phyloP scores from a whole-genome alignment of 1,140 invertebrate species.

The Daktulosphaira vitifoliae region DNA sequence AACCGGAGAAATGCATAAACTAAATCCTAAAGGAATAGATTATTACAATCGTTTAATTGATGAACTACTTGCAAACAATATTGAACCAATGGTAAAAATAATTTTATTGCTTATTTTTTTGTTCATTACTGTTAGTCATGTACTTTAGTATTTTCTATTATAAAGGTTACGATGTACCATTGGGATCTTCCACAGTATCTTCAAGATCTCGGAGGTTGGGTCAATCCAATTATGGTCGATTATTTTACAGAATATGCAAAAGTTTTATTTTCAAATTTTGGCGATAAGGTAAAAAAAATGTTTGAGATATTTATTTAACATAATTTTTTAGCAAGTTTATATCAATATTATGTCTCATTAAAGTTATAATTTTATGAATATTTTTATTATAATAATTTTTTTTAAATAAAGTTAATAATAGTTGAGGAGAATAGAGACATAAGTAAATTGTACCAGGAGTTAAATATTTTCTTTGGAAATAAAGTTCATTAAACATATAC shows the following conservation, averaged over 20 bases:
- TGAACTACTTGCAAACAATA: conserved; percentile 48
- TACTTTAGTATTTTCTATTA: neutral
- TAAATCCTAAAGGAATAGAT: conserved; percentile 54
- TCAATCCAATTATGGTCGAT: conserved; percentile 50
- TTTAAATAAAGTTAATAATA: too few relatives aligned
- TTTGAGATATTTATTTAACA: neutral
- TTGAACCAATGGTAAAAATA: conserved; percentile 48
- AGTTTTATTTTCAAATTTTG: conserved; percentile 48
- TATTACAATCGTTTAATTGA: conserved; percentile 59
- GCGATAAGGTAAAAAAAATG: conserved; percentile 42
- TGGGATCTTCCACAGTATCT: conserved; percentile 49
- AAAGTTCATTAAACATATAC: too few relatives aligned
- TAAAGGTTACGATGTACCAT: conserved; percentile 47
- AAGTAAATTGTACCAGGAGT: too few relatives aligned
- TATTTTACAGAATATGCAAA: conserved; percentile 50
- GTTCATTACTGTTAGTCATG: neutral
- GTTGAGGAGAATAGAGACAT: too few relatives aligned
- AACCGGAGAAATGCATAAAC: conserved; percentile 49
- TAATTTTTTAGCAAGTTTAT: too few relatives aligned
- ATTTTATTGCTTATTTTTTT: neutral
- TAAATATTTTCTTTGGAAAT: too few relatives aligned
- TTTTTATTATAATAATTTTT: too few relatives aligned
- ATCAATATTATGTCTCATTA: too few relatives aligned
- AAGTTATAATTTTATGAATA: too few relatives aligned
- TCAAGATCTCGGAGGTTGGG: conserved; percentile 54